Conservation (phyloP, 2,797 vertebrate species). For the Silurus aristotelis region DNA sequence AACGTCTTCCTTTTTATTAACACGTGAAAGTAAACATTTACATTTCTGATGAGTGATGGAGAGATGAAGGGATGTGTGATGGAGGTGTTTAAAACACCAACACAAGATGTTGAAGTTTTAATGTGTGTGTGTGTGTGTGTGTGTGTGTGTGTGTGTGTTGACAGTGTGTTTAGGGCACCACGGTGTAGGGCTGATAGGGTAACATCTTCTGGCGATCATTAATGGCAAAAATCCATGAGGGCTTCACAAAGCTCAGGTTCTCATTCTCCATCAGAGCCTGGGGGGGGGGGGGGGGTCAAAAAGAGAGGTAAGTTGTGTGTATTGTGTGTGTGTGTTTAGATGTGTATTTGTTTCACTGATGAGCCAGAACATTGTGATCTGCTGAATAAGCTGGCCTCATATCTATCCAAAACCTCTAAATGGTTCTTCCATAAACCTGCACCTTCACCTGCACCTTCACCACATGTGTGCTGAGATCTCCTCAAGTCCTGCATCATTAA, state of each 20-base stretch:
- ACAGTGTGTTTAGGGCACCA: conserved; percentile 76
- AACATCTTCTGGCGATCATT: conserved; percentile 83
- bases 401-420: too few species aligned
- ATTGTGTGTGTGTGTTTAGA: not conserved
- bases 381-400: too few species aligned
- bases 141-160: not conserved
- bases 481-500: too few species aligned
- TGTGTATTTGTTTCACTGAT: not conserved
- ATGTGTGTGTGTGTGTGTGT: not conserved
- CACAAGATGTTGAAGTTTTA: not conserved
- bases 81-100: not conserved
- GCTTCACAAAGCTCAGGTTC: conserved; percentile 86
- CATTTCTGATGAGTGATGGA: too few species aligned
- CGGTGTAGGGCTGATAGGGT: conserved; percentile 86
- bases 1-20: not conserved
- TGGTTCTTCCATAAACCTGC: too few species aligned
- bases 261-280: conserved; percentile 88
- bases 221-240: conserved; percentile 86
- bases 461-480: too few species aligned
- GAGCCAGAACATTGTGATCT: not conserved
- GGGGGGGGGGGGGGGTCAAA: not conserved
- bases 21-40: not conserved
- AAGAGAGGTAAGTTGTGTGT: not conserved
- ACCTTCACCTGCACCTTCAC: too few species aligned
- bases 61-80: too few species aligned